Conservation (phyloP, 2,888 invertebrate genomes). For the Thyatira batis region DNA sequence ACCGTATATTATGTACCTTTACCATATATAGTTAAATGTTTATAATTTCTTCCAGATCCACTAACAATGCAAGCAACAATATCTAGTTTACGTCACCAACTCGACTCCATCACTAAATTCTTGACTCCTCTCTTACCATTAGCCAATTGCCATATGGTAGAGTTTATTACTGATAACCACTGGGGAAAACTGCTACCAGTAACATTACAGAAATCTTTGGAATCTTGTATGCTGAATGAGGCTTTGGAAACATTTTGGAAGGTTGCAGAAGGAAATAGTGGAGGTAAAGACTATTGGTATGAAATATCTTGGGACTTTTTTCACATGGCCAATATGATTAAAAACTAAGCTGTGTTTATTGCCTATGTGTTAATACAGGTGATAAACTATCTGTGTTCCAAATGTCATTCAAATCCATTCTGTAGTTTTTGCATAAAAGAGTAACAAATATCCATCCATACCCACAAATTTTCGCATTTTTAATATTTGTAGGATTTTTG, state of each 20-base stretch:
- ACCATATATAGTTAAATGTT: too few species aligned
- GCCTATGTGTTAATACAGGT: too few species aligned
- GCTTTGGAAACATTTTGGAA: slow-evolving; percentile 79
- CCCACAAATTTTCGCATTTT: too few species aligned
- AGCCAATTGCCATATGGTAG: slow-evolving; percentile 89
- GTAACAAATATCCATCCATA: too few species aligned
- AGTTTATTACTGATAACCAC: slow-evolving; percentile 83
- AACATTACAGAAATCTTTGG: slow-evolving; percentile 56
- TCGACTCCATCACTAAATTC: slow-evolving; percentile 79
- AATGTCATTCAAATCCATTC: too few species aligned
- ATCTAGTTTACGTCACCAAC: slow-evolving; percentile 47
- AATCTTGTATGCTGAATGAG: slow-evolving; percentile 36
- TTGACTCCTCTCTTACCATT: slow-evolving; percentile 83
- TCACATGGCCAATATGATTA: too few species aligned
- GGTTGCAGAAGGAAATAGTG: slow-evolving; percentile 21
- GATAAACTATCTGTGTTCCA: too few species aligned
- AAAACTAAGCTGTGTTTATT: too few species aligned
- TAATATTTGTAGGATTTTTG: background rate
- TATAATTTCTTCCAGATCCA: slow-evolving; percentile 1
- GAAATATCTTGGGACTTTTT: too few species aligned
- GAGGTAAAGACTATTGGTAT: too few species aligned
- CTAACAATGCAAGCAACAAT: slow-evolving; percentile 44
- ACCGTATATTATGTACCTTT: too few species aligned
- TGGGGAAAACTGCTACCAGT: slow-evolving; percentile 84
- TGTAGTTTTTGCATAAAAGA: too few species aligned